Evolutionary conservation across 2,113 vertebrate genomes (phyloP).

Genomic region (Bujurquina vittata): DNA sequence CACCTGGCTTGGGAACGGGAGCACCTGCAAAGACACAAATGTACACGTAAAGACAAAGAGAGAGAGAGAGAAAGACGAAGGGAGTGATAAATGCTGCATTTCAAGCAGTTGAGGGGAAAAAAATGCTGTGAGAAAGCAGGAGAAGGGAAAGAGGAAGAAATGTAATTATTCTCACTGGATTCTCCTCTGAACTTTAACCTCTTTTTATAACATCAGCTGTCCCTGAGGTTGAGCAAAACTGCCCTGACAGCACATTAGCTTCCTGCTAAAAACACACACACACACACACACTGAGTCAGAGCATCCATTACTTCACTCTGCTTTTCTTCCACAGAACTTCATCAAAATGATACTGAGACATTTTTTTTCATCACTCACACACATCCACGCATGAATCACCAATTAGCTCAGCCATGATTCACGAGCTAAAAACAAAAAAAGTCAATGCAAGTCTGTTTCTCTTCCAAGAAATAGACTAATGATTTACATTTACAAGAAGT

Average conservation of each 20-base stretch:
- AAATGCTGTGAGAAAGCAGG: not conserved
- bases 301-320: not conserved
- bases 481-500: not conserved
- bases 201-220: constrained; percentile 17
- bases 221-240: not conserved
- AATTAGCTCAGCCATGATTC: constrained; percentile 31
- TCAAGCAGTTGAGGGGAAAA: not conserved
- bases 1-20: constrained; percentile 97
- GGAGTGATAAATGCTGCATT: not conserved
- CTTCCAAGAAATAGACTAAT: not conserved
- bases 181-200: constrained; percentile 20
- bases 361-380: not conserved
- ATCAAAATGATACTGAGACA: constrained; percentile 10
- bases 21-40: constrained; percentile 79
- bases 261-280: not conserved
- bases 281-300: not conserved
- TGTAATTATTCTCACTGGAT: not conserved
- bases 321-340: constrained; percentile 6
- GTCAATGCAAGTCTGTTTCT: not conserved
- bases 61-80: not conserved
- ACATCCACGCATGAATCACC: constrained; percentile 22
- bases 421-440: not conserved
- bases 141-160: not conserved
- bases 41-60: not conserved
- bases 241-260: constrained; percentile 1